Conservation (phyloP, 2,888 invertebrate genomes). For the Pheosia tremula region DNA sequence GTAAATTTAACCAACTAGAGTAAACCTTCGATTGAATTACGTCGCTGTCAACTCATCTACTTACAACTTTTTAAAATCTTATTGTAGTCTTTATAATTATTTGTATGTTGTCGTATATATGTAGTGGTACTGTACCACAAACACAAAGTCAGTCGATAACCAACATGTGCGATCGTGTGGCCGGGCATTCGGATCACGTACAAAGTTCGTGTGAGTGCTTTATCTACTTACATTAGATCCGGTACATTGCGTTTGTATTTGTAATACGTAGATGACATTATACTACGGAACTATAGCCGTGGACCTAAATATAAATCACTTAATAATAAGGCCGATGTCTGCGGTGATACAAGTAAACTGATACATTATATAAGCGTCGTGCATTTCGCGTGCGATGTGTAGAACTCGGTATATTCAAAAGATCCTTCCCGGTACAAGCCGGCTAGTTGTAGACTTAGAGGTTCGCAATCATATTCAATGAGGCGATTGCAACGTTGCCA, state of each 20-base stretch:
- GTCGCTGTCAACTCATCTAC: too few relatives aligned
- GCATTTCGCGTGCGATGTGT: too few relatives aligned
- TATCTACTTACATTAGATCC: constrained; percentile 59
- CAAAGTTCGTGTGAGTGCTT: constrained; percentile 48
- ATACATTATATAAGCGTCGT: not conserved
- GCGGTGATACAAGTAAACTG: not conserved
- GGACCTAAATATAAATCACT: constrained; percentile 30
- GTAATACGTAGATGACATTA: constrained; percentile 34
- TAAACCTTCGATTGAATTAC: too few relatives aligned
- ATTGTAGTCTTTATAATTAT: too few relatives aligned
- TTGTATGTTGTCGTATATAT: too few relatives aligned
- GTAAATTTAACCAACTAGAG: too few relatives aligned
- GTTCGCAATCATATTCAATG: too few relatives aligned
- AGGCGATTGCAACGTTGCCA: too few relatives aligned
- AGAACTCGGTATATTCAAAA: too few relatives aligned
- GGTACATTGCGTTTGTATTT: constrained; percentile 54
- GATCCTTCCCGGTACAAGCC: too few relatives aligned
- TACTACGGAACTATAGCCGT: constrained; percentile 35
- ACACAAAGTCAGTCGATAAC: not conserved
- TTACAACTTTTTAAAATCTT: not conserved
- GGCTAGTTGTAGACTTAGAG: too few relatives aligned
- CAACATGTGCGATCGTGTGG: not conserved
- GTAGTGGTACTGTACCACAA: not conserved
- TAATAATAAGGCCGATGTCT: constrained; percentile 10
- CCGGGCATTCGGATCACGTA: constrained; percentile 53